A percentile compares a stretch with the other conserved stretches of the same genome.
These are phyloP conservation scores for Leucania comma DNA, from an alignment of 2,888 invertebrate genomes.

Conservation along the genomic window DNA sequence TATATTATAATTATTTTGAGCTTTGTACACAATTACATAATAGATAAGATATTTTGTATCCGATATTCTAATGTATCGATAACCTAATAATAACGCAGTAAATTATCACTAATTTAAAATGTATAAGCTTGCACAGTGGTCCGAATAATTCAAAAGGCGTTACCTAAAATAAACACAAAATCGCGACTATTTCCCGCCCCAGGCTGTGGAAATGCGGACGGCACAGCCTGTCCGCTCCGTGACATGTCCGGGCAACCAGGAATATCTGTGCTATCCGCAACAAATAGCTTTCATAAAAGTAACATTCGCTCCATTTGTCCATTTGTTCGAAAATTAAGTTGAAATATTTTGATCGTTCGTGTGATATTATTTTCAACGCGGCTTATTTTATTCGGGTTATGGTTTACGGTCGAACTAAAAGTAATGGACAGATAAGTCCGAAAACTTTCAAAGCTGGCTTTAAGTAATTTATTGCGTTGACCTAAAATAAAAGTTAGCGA, in stretches of 20 bases:
- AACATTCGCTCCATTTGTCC: conserved; percentile 56
- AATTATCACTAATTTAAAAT: conserved; percentile 38
- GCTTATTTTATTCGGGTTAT: conserved; percentile 40
- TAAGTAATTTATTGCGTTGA: conserved; percentile 40
- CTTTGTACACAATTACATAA: too few relatives aligned
- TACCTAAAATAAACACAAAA: conserved; percentile 82
- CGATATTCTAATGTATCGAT: background rate
- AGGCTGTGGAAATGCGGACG: conserved; percentile 78
- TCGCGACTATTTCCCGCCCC: conserved; percentile 78
- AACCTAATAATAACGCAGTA: background rate
- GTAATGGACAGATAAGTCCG: conserved; percentile 41
- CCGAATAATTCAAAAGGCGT: conserved; percentile 77
- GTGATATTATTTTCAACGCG: conserved; percentile 38
- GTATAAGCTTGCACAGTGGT: conserved; percentile 62
- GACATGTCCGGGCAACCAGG: conserved; percentile 77
- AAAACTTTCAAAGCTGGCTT: conserved; percentile 25
- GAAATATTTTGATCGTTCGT: conserved; percentile 52
- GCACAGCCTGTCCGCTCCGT: conserved; percentile 74
- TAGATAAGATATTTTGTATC: too few relatives aligned
- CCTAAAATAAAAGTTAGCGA: conserved; percentile 19
- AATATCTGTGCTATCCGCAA: conserved; percentile 73
- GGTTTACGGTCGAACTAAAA: conserved; percentile 38
- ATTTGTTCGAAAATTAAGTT: conserved; percentile 57
- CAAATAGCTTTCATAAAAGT: conserved; percentile 71
- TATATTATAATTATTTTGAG: too few relatives aligned